Conservation (phyloP, 2,113 vertebrate genomes). For the Archilochus colubris region DNA sequence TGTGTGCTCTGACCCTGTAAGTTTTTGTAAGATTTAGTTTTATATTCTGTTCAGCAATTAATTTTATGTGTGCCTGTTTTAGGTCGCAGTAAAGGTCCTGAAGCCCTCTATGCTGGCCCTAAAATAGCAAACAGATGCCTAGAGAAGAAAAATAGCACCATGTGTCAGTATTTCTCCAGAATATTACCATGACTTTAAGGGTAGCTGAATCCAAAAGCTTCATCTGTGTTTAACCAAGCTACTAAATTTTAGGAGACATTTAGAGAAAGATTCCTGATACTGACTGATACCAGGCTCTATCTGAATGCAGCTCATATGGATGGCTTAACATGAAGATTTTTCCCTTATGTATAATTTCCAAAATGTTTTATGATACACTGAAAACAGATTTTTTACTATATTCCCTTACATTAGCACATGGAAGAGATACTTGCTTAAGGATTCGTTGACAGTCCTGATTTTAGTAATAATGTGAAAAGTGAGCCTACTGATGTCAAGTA, state of each 20-base stretch:
- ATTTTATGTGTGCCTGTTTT: not conserved
- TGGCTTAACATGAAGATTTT: not conserved
- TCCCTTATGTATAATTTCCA: not conserved
- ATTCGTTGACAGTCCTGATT: not conserved
- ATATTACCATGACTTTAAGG: not conserved
- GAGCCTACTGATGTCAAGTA: not conserved
- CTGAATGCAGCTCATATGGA: not conserved
- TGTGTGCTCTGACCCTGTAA: accelerated
- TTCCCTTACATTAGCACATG: not conserved
- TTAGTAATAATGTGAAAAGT: not conserved
- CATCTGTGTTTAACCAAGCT: not conserved
- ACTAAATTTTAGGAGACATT: not conserved
- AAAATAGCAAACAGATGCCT: not conserved
- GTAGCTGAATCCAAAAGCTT: not conserved
- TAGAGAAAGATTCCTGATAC: not conserved
- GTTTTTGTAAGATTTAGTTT: not conserved
- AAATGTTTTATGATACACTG: not conserved
- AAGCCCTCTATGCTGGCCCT: not conserved
- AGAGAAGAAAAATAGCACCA: not conserved
- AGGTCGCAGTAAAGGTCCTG: not conserved
- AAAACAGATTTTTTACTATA: not conserved
- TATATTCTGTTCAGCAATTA: not conserved
- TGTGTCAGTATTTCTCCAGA: not conserved
- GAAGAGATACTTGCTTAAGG: not conserved
- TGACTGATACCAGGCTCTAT: not conserved